Conservation (phyloP, 2,113 vertebrate genomes). For the Cyprinodon brontotheroides region DNA sequence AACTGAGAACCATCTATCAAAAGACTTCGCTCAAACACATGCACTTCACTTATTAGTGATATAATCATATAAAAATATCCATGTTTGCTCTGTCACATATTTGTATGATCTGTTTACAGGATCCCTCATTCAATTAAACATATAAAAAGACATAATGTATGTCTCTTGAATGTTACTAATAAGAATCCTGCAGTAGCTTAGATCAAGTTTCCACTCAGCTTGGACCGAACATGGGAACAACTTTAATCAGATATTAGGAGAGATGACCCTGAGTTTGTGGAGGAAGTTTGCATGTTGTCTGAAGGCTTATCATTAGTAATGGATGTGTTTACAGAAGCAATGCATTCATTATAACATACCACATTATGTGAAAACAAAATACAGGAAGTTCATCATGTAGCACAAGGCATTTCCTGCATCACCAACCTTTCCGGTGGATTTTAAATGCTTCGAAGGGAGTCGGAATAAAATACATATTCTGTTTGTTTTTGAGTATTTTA, state of each 20-base stretch:
- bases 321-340: slow-evolving; percentile 37
- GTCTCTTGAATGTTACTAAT: neutral
- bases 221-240: neutral
- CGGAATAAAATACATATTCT: neutral
- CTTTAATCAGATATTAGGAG: slow-evolving; percentile 25
- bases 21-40: neutral
- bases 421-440: neutral
- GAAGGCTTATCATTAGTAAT: slow-evolving; percentile 45
- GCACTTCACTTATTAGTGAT: neutral
- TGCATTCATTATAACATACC: slow-evolving; percentile 31
- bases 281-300: neutral
- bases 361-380: slow-evolving; percentile 3
- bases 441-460: neutral
- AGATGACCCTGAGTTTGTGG: slow-evolving; percentile 8
- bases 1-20: neutral
- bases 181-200: neutral
- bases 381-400: slow-evolving; percentile 28
- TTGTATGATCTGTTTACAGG: neutral
- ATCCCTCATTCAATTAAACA: neutral
- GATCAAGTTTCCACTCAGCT: slow-evolving; percentile 10
- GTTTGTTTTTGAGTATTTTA: slow-evolving; percentile 1
- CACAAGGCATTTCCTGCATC: neutral
- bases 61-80: neutral
- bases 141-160: neutral
- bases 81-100: neutral